Evolutionary conservation across 92 coral and sea anemone genomes (phyloP), one percentile per base, ranked within the genome.

Genomic region (Porites evermanni): DNA sequence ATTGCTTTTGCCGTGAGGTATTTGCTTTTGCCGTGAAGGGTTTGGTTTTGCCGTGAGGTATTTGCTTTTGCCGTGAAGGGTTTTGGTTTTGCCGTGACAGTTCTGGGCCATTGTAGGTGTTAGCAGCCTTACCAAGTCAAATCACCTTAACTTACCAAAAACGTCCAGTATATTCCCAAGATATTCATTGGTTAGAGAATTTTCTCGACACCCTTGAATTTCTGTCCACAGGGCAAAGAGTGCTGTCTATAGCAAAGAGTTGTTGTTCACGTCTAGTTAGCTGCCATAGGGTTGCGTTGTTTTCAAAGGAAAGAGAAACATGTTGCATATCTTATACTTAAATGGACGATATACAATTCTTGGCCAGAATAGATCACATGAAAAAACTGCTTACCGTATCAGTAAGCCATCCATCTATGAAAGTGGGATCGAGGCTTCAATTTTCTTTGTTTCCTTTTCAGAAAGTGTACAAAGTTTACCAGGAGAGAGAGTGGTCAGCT

Each of bases 111-210:
- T 21, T 21, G 21, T 21, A 21, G 21, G 21, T 21, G 21, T 21
- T 21, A 21, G 21, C 21, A 21, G 21, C 21, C 21, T 21, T 21
- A 21, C 21, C 21, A 21, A 21, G 21, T 21, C 21, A 21, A 21
- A 53, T 53, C 7, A 53, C 56, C 23, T 24, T 0, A 26, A 65
- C 91, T 83, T 92, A 92, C 95, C 91, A 92, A 54, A 63, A 88
- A 74, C 7, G 92, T 88, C 90, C 90, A 92, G 81, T 92, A 91
- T 16, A 24, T 24, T 16, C 84, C 85, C 21, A 53, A 70, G 67
- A 75, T 53, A 85, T 92, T 89, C 91, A 89, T 85, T 51, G 95
- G 95, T 58, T 89, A 86, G 52, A 89, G 72, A 32, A 85, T 89
- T 73, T 92, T 89, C 52, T 75, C 67, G 7, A 82, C 70, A 13